Conservation (phyloP, 2,113 vertebrate genomes). For the Pavo muticus region DNA sequence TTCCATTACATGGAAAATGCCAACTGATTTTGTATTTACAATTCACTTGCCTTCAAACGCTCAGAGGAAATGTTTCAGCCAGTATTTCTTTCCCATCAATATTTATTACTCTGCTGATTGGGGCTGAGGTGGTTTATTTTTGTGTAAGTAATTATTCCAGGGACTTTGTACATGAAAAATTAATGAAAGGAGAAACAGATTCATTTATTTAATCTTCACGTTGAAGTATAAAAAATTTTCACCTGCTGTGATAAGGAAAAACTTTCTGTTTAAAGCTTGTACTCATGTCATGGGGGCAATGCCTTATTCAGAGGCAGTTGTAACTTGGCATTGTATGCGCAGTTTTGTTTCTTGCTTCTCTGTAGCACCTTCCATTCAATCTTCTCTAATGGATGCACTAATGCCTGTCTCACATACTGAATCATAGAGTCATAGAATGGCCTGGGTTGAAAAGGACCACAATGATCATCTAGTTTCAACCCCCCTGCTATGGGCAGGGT, state of each 20-base stretch:
- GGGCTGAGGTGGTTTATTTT: background rate
- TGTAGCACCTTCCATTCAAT: background rate
- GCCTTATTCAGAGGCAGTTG: background rate
- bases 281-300: background rate
- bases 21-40: background rate
- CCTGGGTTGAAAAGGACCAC: no score
- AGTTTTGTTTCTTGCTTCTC: background rate
- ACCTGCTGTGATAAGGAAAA: background rate
- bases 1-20: background rate
- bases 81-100: background rate
- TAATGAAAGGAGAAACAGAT: conserved; percentile 2
- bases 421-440: no score
- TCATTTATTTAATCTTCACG: background rate
- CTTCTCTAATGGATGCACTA: background rate
- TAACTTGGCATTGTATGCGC: background rate
- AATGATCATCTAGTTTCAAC: no score
- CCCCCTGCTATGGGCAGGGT: no score
- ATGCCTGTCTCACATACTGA: background rate
- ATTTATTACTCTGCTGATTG: background rate
- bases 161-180: background rate
- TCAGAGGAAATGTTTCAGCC: background rate
- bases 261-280: background rate
- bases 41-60: background rate
- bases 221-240: background rate
- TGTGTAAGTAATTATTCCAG: background rate